phyloP scores from a whole-genome alignment of 2,113 vertebrate genomes.

The Gymnorhina tibicen region DNA sequence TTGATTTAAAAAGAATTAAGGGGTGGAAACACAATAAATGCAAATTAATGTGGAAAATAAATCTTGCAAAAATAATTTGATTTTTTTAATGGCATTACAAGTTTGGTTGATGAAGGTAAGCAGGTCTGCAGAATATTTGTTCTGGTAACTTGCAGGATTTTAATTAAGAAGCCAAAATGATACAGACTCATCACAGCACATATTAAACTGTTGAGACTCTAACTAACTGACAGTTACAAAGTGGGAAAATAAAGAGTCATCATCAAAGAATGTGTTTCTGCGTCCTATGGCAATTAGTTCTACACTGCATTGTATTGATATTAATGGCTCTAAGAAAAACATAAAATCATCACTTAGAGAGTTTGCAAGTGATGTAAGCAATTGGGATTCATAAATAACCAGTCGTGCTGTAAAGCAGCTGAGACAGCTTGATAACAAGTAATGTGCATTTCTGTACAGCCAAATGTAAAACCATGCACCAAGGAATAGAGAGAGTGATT shows the following conservation, averaged over 20 bases:
- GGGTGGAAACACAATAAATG: slow-evolving; percentile 13
- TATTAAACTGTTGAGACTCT: background rate
- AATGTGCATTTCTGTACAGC: background rate
- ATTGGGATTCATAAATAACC: background rate
- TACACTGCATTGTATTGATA: background rate
- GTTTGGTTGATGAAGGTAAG: slow-evolving; percentile 15
- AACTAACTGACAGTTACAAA: slow-evolving; percentile 7
- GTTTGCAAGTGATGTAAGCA: background rate
- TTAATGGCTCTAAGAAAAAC: background rate
- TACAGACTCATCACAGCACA: background rate
- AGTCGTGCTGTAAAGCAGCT: background rate
- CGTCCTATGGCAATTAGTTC: background rate
- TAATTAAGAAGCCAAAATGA: slow-evolving; percentile 23
- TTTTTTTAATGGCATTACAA: slow-evolving; percentile 3
- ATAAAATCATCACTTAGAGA: background rate
- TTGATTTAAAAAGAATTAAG: slow-evolving; percentile 38
- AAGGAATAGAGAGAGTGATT: background rate
- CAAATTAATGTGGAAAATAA: slow-evolving; percentile 13
- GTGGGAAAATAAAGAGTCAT: background rate
- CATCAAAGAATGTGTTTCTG: background rate
- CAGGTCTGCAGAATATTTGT: background rate
- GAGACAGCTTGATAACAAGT: background rate
- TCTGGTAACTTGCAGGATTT: background rate
- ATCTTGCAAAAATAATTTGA: slow-evolving; percentile 11
- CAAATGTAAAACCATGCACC: background rate